Evolutionary conservation across 2,113 vertebrate genomes (phyloP).

Genomic region (Pogona vitticeps): DNA sequence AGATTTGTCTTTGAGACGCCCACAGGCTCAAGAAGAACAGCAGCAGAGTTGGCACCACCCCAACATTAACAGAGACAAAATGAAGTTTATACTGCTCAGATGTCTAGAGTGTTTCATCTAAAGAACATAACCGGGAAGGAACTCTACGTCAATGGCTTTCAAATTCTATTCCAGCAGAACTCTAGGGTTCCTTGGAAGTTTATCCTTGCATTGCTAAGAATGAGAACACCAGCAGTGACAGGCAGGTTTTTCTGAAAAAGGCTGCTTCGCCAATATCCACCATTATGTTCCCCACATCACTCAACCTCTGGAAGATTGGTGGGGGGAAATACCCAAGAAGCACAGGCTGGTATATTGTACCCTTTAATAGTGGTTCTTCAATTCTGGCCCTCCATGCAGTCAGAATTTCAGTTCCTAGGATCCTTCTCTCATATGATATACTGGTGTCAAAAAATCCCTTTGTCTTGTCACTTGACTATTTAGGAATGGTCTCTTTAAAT

Average conservation of each 20-base stretch:
- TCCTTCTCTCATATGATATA: too few relatives aligned
- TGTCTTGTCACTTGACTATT: too few relatives aligned
- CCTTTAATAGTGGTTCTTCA: too few relatives aligned
- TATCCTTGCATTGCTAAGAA: constrained; percentile 1
- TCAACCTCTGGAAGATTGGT: background rate
- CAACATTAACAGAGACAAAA: constrained; percentile 8
- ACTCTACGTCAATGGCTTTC: constrained; percentile 14
- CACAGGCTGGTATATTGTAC: too few relatives aligned
- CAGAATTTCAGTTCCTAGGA: too few relatives aligned
- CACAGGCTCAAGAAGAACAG: background rate
- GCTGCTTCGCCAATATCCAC: background rate
- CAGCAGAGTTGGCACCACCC: background rate
- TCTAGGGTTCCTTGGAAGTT: background rate
- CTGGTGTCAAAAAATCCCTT: too few relatives aligned
- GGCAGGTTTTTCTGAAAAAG: background rate
- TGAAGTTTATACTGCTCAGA: background rate
- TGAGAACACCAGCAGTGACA: background rate
- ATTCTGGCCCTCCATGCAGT: too few relatives aligned
- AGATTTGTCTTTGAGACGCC: background rate
- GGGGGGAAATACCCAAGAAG: background rate
- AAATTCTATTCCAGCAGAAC: background rate
- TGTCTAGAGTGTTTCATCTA: background rate
- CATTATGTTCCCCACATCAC: background rate
- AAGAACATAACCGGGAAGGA: constrained; percentile 5
- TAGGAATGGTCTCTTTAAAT: too few relatives aligned